Evolutionary conservation across 2,888 invertebrate species (phyloP).

Genomic region (Xestobium rufovillosum): DNA sequence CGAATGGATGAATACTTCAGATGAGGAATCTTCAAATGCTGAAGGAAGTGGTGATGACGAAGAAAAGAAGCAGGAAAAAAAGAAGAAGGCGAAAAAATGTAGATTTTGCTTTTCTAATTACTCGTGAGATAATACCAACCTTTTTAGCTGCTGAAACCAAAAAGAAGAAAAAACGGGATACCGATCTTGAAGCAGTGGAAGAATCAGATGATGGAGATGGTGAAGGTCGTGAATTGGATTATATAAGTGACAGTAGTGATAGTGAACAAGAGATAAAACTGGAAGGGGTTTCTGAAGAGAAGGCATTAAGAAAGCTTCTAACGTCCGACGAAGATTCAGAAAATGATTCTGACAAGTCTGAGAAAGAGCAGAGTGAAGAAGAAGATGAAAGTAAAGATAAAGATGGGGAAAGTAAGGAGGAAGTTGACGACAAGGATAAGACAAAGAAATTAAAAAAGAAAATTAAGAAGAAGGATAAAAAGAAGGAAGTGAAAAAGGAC

Average conservation of each 20-base stretch:
- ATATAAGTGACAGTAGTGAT: constrained; percentile 76
- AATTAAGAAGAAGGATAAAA: constrained; percentile 50
- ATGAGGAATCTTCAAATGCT: constrained; percentile 70
- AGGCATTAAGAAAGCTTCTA: constrained; percentile 58
- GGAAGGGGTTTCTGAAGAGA: background rate
- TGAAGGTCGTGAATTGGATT: constrained; percentile 90
- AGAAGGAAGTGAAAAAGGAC: constrained; percentile 55
- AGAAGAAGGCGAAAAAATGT: constrained; percentile 56
- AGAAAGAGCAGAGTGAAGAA: constrained; percentile 58
- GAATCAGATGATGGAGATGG: constrained; percentile 97
- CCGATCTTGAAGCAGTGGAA: constrained; percentile 85
- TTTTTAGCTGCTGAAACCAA: constrained; percentile 35
- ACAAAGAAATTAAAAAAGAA: constrained; percentile 56
- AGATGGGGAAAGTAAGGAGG: constrained; percentile 54
- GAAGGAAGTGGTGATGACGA: constrained; percentile 61
- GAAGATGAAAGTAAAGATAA: constrained; percentile 65
- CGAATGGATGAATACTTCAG: constrained; percentile 78
- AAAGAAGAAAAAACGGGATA: constrained; percentile 70
- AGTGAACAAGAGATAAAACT: constrained; percentile 56
- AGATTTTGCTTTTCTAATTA: constrained; percentile 8
- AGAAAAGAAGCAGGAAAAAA: constrained; percentile 51
- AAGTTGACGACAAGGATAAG: constrained; percentile 52
- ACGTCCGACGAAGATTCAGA: constrained; percentile 85
- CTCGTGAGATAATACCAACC: constrained; percentile 6
- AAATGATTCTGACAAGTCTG: constrained; percentile 72